A percentile compares a stretch with the other conserved stretches of the same genome.
Evolutionary conservation across 2,113 vertebrate species (phyloP).

Genomic region (Condylura cristata): DNA sequence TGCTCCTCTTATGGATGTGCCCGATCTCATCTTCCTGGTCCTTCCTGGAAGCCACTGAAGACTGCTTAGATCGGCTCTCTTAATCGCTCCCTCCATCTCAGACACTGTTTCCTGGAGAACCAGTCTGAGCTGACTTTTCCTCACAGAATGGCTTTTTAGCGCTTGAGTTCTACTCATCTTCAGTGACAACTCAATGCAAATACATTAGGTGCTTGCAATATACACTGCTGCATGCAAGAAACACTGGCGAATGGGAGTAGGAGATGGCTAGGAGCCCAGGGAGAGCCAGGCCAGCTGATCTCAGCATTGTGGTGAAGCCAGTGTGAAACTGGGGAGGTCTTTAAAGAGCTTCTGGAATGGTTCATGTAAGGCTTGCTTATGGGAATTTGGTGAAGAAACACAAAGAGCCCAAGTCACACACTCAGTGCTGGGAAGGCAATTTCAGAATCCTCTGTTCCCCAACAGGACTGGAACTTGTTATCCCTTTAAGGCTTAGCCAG

Average conservation of each 20-base stretch:
- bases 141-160: neutral
- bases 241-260: neutral
- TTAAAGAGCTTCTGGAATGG: conserved; percentile 25
- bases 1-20: neutral
- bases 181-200: neutral
- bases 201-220: neutral
- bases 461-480: neutral
- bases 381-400: neutral
- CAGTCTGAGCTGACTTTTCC: neutral
- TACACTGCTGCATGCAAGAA: conserved; percentile 13
- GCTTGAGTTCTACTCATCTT: neutral
- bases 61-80: conserved; percentile 1
- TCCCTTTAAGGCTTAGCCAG: neutral
- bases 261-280: neutral
- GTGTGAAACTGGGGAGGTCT: neutral
- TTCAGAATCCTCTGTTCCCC: neutral
- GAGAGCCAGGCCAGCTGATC: conserved; percentile 26
- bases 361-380: neutral
- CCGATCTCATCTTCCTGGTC: neutral
- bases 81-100: neutral
- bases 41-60: conserved; percentile 1
- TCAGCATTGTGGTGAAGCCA: neutral
- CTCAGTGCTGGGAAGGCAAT: neutral
- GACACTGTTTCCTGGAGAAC: conserved; percentile 3
- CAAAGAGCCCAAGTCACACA: neutral